Conservation (phyloP, 1,140 invertebrate genomes). For the Acromyrmex heyeri region DNA sequence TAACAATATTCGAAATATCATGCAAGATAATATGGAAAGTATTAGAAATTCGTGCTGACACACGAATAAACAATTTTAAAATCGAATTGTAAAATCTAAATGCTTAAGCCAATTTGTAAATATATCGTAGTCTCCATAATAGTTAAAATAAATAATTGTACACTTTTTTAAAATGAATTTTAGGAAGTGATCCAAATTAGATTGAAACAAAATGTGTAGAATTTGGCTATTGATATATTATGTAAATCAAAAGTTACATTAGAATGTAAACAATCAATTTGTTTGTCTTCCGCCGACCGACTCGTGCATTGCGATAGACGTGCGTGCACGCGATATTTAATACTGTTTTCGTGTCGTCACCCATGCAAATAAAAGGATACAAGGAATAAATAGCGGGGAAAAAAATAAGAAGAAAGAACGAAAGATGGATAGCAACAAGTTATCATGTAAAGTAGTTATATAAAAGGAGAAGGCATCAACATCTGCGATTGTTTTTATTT, state of each 20-base stretch:
- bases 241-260: background rate
- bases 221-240: too few species aligned
- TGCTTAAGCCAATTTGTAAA: background rate
- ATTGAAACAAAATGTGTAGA: too few species aligned
- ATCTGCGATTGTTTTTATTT: conserved; percentile 57
- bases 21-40: background rate
- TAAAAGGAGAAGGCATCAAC: conserved; percentile 61
- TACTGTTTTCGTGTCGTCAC: conserved; percentile 62
- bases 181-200: too few species aligned
- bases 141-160: too few species aligned
- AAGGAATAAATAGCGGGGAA: conserved; percentile 49
- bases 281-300: background rate
- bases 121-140: background rate
- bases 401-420: conserved; percentile 8
- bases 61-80: background rate
- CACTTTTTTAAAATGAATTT: too few species aligned
- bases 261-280: background rate
- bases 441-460: conserved; percentile 46
- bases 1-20: background rate
- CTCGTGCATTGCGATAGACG: background rate
- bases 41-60: background rate
- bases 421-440: conserved; percentile 68
- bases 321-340: background rate
- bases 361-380: conserved; percentile 54
- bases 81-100: background rate